Conservation (phyloP, 2,888 invertebrate genomes). For the Pilophorus perplexus region DNA sequence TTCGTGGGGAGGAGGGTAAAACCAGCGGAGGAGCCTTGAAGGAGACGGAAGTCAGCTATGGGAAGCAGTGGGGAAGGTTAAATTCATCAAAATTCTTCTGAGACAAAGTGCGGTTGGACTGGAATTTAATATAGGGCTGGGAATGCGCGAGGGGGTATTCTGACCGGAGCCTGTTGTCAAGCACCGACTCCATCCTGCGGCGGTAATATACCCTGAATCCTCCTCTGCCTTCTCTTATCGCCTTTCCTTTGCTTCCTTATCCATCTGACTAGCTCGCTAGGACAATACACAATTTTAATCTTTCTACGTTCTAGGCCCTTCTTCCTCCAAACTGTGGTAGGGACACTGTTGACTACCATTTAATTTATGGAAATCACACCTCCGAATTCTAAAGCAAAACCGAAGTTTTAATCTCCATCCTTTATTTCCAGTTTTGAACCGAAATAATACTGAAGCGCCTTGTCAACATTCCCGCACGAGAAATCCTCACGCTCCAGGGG, state of each 20-base stretch:
- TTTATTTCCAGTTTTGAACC: too few relatives aligned
- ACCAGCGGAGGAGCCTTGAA: too few relatives aligned
- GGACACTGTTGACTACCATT: too few relatives aligned
- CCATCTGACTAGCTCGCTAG: constrained; percentile 3
- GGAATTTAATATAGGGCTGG: constrained; percentile 44
- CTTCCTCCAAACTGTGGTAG: neutral
- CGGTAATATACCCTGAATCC: constrained; percentile 33
- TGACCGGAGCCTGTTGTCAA: constrained; percentile 48
- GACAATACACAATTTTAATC: too few relatives aligned
- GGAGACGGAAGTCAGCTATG: constrained; percentile 5
- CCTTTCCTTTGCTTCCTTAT: neutral
- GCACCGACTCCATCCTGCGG: constrained; percentile 38
- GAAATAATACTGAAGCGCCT: too few relatives aligned
- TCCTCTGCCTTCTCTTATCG: constrained; percentile 2
- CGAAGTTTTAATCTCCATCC: too few relatives aligned
- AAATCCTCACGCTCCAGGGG: too few relatives aligned
- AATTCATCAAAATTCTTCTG: constrained; percentile 46
- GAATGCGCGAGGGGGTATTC: constrained; percentile 49
- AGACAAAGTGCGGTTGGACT: constrained; percentile 45
- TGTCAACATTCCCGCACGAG: too few relatives aligned
- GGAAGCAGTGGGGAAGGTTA: constrained; percentile 16
- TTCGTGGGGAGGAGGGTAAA: neutral
- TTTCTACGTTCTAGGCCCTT: too few relatives aligned
- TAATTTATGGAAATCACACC: too few relatives aligned
- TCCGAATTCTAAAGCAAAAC: too few relatives aligned